These are phyloP conservation scores for Cephus spinipes DNA, from an alignment of 2,888 invertebrate genomes.

Conservation along the genomic window DNA sequence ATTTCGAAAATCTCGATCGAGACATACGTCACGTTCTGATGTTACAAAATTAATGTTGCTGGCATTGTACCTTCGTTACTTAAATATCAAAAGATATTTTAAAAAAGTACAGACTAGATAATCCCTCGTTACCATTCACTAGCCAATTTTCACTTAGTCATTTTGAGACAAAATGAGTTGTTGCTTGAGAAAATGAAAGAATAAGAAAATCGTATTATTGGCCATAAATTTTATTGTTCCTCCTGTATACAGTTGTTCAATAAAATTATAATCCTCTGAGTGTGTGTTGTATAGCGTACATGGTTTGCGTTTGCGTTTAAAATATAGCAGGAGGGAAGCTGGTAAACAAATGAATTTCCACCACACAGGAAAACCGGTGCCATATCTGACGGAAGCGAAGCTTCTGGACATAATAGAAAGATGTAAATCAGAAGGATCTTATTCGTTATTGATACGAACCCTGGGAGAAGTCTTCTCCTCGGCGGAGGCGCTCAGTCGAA, in stretches of 20 bases:
- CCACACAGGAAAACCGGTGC: conserved; percentile 63
- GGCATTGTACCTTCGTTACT: conserved; percentile 49
- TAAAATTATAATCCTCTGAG: conserved; percentile 6
- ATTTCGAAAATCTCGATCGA: conserved; percentile 1
- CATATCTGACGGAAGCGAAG: conserved; percentile 80
- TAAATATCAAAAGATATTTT: conserved; percentile 43
- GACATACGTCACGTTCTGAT: neutral
- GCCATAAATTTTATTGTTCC: neutral
- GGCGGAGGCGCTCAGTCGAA: conserved; percentile 78
- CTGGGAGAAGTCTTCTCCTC: conserved; percentile 82
- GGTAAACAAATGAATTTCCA: conserved; percentile 20
- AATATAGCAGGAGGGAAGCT: neutral
- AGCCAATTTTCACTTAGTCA: conserved; percentile 11
- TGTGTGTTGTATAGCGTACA: conserved; percentile 1
- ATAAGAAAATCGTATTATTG: neutral
- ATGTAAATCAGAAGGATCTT: conserved; percentile 77
- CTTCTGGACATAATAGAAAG: conserved; percentile 80
- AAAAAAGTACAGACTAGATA: conserved; percentile 1
- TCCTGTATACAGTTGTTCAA: neutral
- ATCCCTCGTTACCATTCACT: conserved; percentile 7
- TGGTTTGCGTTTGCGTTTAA: neutral
- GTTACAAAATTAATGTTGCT: conserved; percentile 50
- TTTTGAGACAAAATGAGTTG: neutral
- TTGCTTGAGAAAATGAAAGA: neutral
- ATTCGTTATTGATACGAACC: conserved; percentile 79